These are phyloP conservation scores for Archivesica marissinica DNA, from an alignment of 1,140 invertebrate species.

Conservation along the genomic window DNA sequence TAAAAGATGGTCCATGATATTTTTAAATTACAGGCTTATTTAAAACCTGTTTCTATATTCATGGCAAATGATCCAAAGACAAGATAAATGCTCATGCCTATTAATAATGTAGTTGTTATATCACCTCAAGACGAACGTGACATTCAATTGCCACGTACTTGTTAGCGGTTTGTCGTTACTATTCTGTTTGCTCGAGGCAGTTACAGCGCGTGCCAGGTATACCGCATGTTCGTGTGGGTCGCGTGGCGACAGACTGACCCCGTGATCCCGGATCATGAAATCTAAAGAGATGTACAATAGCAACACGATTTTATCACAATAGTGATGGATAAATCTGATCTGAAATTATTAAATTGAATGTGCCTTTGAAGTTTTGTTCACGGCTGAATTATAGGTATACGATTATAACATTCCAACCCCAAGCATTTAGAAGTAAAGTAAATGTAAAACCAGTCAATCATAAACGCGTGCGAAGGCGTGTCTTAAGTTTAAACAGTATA, in stretches of 20 bases:
- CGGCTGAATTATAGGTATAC: not conserved
- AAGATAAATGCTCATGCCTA: too few relatives aligned
- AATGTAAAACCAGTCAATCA: not conserved
- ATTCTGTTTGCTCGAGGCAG: too few relatives aligned
- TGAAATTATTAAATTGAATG: slow-evolving; percentile 18
- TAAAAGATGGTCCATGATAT: too few relatives aligned
- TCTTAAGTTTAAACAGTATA: not conserved
- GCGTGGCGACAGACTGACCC: not conserved
- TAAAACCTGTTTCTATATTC: too few relatives aligned
- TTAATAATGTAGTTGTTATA: too few relatives aligned
- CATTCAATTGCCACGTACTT: too few relatives aligned
- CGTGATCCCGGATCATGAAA: not conserved
- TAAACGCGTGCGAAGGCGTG: not conserved
- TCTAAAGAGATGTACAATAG: not conserved
- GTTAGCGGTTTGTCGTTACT: too few relatives aligned
- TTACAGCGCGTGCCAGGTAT: slow-evolving; percentile 4
- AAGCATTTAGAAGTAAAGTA: not conserved
- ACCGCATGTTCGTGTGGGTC: slow-evolving; percentile 3
- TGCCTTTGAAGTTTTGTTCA: slow-evolving; percentile 15
- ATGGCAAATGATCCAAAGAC: too few relatives aligned
- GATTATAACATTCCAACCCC: not conserved
- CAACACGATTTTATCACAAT: slow-evolving; percentile 14
- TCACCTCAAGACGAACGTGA: too few relatives aligned
- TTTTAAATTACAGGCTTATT: too few relatives aligned
- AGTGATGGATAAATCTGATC: slow-evolving; percentile 11